These are phyloP conservation scores for Pyrgilauda ruficollis DNA, from an alignment of 2,113 vertebrate species.

Conservation along the genomic window DNA sequence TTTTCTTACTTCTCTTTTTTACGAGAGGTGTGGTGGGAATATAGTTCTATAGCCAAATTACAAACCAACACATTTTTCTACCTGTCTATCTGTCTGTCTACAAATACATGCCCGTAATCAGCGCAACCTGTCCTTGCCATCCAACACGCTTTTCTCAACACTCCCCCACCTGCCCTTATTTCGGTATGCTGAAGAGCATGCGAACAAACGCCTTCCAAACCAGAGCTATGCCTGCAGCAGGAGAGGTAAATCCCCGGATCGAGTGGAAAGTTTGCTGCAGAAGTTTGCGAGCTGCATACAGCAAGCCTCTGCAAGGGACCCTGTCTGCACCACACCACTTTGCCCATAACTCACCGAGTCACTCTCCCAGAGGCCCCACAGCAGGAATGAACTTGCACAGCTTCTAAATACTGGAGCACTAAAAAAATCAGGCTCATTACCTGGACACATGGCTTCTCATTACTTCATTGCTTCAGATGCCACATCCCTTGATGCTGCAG, in stretches of 20 bases:
- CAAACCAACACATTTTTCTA: not conserved
- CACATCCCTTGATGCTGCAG: constrained; percentile 35
- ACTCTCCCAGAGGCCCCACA: constrained; percentile 26
- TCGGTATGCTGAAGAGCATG: not conserved
- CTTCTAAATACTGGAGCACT: constrained; percentile 39
- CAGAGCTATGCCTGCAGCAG: not conserved
- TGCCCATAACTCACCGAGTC: constrained; percentile 64
- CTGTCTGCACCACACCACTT: not conserved
- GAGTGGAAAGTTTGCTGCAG: not conserved
- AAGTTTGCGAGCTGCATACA: not conserved
- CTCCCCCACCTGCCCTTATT: not conserved
- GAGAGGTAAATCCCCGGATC: not conserved
- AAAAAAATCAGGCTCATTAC: constrained; percentile 29
- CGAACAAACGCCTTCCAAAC: not conserved
- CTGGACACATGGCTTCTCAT: constrained; percentile 63
- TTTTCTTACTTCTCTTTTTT: not conserved
- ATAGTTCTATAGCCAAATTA: not conserved
- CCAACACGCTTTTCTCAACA: not conserved
- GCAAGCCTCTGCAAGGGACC: not conserved
- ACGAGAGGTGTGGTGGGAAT: not conserved
- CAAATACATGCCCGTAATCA: not conserved
- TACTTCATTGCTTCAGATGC: constrained; percentile 51
- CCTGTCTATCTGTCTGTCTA: not conserved
- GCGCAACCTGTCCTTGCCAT: not conserved
- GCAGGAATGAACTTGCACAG: not conserved